Base-by-base conservation (phyloP, 2,888 invertebrate species). In the Slavum lentiscoides region DNA sequence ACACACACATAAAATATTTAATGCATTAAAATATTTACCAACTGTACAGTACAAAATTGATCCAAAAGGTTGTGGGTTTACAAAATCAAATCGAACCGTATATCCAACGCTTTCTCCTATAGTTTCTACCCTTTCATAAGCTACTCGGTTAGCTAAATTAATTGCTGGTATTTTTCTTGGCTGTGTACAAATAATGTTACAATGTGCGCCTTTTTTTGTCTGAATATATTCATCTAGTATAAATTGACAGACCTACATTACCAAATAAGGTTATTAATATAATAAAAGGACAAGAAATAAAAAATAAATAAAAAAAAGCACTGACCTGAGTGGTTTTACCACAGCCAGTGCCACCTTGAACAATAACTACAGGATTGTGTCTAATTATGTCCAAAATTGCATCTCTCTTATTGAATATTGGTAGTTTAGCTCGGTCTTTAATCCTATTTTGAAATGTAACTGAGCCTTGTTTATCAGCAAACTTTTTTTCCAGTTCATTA, bases 161-260 rank as follows among this genome's bases (percentile, higher is more conserved):
- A 98, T 93, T 0, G 98, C 98, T 23, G 97, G 97, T 83, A 99
- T 98, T 83, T 98, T 91, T 9, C 98, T 90, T 0, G 98, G 98
- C 86, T 97, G 98, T 0, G 98, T 98, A 8, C 98, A 92, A 82
- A 95, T 93, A 74, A 98, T 91, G 85, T 95, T 97, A 85, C 97
- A 97, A 88, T 92, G 92, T 0, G 95, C 97, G 19, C 97, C 98
- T 86, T 93, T 93, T 0, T 94, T 95, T 0, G 93, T 91, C 74
- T 92, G 90, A 43, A 97, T 91, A 86, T 94, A 96, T 87, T 96
- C 94, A 85, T 98, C 98, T 84, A 99, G 87, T 83, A 99, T 95
- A 86, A 94, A 98, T 86, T 99, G 99, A 82, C 97, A 97, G 66
- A 99, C 95, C 92, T 94, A 87, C 13, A 39, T 55, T 49, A 30